Percentiles rank a stretch among this genome's conserved stretches.
Evolutionary conservation across 2,797 vertebrate genomes (phyloP).

Genomic region (Schizopygopsis pylzovi): DNA sequence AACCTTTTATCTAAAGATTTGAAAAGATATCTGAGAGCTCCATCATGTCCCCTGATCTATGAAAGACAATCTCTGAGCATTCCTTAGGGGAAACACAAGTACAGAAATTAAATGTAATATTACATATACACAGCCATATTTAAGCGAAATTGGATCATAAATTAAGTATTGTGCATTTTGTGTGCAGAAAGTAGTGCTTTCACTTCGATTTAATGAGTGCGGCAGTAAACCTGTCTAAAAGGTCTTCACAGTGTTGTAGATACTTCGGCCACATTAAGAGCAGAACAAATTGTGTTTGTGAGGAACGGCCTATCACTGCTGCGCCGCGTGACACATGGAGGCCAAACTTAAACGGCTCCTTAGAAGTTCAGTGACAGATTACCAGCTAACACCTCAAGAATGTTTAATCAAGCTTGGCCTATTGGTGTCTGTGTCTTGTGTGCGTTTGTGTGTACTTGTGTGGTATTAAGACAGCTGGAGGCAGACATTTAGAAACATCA

Average conservation of each 20-base stretch:
- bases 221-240: conserved; percentile 26
- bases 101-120: not conserved
- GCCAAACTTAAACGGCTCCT: conserved; percentile 22
- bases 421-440: conserved; percentile 31
- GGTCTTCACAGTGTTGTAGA: conserved; percentile 32
- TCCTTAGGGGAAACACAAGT: not conserved
- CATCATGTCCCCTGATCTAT: not conserved
- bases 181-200: not conserved
- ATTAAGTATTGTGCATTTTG: not conserved
- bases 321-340: not conserved
- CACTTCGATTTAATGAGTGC: conserved; percentile 4
- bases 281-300: conserved; percentile 33
- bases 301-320: conserved; percentile 33
- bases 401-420: conserved; percentile 56
- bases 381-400: conserved; percentile 56
- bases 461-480: conserved; percentile 54
- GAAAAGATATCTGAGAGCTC: not conserved
- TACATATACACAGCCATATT: not conserved
- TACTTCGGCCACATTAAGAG: conserved; percentile 16
- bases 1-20: not conserved
- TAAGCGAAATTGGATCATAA: not conserved
- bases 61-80: not conserved
- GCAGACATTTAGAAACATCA: conserved; percentile 44
- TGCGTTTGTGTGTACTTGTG: conserved; percentile 34
- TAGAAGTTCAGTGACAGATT: conserved; percentile 50